phyloP scores from a whole-genome alignment of 2,888 invertebrate species.

The Chrysolina americana region DNA sequence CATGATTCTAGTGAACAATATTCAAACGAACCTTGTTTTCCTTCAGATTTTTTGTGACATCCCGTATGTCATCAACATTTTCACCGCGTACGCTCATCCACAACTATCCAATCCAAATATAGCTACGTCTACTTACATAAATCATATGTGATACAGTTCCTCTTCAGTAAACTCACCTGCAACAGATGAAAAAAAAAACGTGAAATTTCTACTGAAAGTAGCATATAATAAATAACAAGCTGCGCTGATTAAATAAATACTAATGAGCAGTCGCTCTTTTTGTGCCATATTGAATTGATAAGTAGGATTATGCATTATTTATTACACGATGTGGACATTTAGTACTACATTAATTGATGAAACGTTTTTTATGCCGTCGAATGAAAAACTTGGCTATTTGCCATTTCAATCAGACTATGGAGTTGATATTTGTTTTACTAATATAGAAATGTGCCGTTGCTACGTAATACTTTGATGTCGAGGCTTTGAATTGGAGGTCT shows the following conservation, averaged over 20 bases:
- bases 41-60: not conserved
- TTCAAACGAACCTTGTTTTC: too few species aligned
- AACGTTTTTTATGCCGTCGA: constrained; percentile 39
- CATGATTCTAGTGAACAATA: too few species aligned
- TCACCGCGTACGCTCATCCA: not conserved
- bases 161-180: constrained; percentile 39
- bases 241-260: constrained; percentile 40
- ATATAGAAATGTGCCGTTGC: constrained; percentile 47
- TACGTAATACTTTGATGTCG: too few species aligned
- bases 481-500: too few species aligned
- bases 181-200: constrained; percentile 35
- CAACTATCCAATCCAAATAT: constrained; percentile 13
- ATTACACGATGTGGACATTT: constrained; percentile 50
- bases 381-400: not conserved
- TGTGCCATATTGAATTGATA: constrained; percentile 47
- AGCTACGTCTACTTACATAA: constrained; percentile 15
- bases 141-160: constrained; percentile 27
- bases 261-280: constrained; percentile 46
- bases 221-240: constrained; percentile 43
- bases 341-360: constrained; percentile 55
- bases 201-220: constrained; percentile 41
- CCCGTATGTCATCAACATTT: not conserved
- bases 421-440: not conserved
- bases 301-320: constrained; percentile 52
- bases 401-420: not conserved